Base-by-base conservation (phyloP, 1,140 invertebrate species). In the Anastatus disparis region DNA sequence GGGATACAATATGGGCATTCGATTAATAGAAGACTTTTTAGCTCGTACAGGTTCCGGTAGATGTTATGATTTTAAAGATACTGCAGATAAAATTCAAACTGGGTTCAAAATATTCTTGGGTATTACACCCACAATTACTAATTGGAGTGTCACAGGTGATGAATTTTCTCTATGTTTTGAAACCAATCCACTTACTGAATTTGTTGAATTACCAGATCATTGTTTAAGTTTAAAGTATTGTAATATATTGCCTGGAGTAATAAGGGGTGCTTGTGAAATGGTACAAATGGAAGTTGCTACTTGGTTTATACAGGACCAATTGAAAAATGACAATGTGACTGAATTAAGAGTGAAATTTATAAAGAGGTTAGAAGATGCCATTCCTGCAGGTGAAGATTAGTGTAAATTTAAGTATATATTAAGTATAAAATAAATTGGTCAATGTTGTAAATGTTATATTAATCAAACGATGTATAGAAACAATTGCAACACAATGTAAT, bases 1-100 rank as follows among this genome's bases (percentile, higher is more conserved):
- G 84, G 97, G 97, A 24, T 99, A 99, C 79, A 99, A 99, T 80
- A 99, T 99, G 90, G 98, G 98, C 31, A 92, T 99, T 52, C 87
- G 98, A 42, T 86, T 99, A 10, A 97, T 99, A 74, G 98, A 99
- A 87, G 98, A 99, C 82, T 99, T 98, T 79, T 87, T 99, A 17
- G 96, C 97, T 0, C 90, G 97, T 77, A 97, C 97, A 6, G 92
- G 93, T 72, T 92, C 93, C 17, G 93, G 92, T 0, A 87, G 96
- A 53, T 99, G 98, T 85, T 89, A 96, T 79, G 97, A 99, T 84
- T 93, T 99, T 85, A 91, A 95, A 79, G 97, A 99, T 81, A 98
- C 97, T 27, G 97, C 97, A 17, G 97, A 99, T 84, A 97, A 98
- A 85, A 94, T 99, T 72, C 94, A 97, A 85, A 87, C 87, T 65